Evolutionary conservation across 2,888 invertebrate genomes (phyloP).

Genomic region (Melieria omissa): DNA sequence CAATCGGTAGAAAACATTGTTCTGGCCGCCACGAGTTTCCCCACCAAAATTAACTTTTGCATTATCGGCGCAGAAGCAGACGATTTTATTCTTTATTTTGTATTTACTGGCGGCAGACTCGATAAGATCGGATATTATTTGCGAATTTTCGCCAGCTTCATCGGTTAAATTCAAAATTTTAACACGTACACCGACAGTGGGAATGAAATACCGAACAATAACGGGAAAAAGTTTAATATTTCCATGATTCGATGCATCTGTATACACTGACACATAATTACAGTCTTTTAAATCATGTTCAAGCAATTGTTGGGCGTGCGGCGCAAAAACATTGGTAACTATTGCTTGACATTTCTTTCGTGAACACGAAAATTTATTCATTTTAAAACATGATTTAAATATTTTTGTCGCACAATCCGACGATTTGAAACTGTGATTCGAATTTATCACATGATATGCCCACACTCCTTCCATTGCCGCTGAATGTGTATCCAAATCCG

Average conservation of each 20-base stretch:
- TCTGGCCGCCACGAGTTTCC: slow-evolving; percentile 29
- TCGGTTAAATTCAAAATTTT: slow-evolving; percentile 32
- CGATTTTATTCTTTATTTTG: slow-evolving; percentile 32
- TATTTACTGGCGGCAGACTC: slow-evolving; percentile 18
- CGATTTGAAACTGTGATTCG: slow-evolving; percentile 28
- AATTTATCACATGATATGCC: slow-evolving; percentile 21
- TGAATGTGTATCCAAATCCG: slow-evolving; percentile 24
- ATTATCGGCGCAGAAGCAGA: slow-evolving; percentile 32
- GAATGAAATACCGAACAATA: slow-evolving; percentile 35
- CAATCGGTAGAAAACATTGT: slow-evolving; percentile 35
- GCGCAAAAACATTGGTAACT: slow-evolving; percentile 34
- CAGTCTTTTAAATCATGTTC: slow-evolving; percentile 35
- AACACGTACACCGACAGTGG: slow-evolving; percentile 30
- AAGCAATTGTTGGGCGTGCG: slow-evolving; percentile 33
- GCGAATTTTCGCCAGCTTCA: slow-evolving; percentile 36
- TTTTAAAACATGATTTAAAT: slow-evolving; percentile 32
- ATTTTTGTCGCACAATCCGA: slow-evolving; percentile 32
- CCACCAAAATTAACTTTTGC: slow-evolving; percentile 39
- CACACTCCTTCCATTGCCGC: slow-evolving; percentile 26
- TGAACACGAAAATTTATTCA: slow-evolving; percentile 35
- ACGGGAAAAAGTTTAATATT: slow-evolving; percentile 28
- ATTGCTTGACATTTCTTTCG: slow-evolving; percentile 31
- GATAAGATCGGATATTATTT: slow-evolving; percentile 29
- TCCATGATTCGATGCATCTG: slow-evolving; percentile 37
- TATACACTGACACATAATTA: slow-evolving; percentile 32